A percentile compares a stretch with the other conserved stretches of the same genome.
Conservation (phyloP, 2,797 vertebrate species). For the Adrianichthys oophorus region DNA sequence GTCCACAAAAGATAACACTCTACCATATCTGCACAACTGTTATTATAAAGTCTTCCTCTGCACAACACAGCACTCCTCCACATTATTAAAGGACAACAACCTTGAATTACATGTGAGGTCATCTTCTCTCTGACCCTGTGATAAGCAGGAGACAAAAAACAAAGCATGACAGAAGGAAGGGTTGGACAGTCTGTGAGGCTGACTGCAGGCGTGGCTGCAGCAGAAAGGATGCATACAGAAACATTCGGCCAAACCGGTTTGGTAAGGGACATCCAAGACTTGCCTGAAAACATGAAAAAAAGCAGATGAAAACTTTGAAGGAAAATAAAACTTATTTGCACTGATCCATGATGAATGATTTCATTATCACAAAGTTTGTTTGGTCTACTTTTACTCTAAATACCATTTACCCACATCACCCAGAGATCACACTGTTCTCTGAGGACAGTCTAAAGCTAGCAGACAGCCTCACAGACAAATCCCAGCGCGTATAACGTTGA, state of each 20-base stretch:
- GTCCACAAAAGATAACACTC: neutral
- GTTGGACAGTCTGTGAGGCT: conserved; percentile 2
- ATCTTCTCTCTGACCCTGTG: conserved; percentile 25
- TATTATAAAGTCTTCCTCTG: conserved; percentile 35
- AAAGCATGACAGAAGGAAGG: conserved; percentile 25
- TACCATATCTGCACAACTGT: conserved; percentile 11
- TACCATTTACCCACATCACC: conserved; percentile 18
- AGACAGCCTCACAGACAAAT: conserved; percentile 1
- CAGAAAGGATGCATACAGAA: conserved; percentile 41
- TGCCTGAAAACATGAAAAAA: conserved; percentile 23
- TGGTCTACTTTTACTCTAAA: conserved; percentile 44
- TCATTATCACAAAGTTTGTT: conserved; percentile 21
- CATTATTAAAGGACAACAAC: conserved; percentile 13
- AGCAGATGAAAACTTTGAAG: conserved; percentile 7
- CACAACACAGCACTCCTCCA: conserved; percentile 25
- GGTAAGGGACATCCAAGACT: conserved; percentile 21
- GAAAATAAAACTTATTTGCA: conserved; percentile 36
- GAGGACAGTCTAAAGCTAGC: conserved; percentile 14
- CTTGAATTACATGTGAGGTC: conserved; percentile 24
- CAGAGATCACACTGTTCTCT: conserved; percentile 34
- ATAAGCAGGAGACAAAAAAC: conserved; percentile 36
- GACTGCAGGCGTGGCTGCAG: conserved; percentile 22
- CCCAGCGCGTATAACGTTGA: too few relatives aligned
- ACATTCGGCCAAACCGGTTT: conserved; percentile 51
- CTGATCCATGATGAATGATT: conserved; percentile 16